A percentile compares a stretch with the other conserved stretches of the same genome.
Conservation (phyloP, 2,888 invertebrate genomes). For the Epinotia demarniana region DNA sequence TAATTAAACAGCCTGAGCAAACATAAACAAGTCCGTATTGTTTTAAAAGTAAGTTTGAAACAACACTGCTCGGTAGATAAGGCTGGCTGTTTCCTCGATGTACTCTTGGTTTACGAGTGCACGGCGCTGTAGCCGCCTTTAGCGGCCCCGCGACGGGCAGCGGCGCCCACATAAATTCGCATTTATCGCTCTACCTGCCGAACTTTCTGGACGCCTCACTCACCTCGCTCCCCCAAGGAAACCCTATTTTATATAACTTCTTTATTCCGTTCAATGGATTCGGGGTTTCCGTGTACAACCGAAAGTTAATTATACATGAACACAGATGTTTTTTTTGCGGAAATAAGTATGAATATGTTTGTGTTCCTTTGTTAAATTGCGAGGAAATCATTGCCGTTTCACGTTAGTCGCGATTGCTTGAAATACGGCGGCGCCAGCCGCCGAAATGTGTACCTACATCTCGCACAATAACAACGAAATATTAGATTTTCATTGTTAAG, state of each 20-base stretch:
- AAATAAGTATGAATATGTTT: slow-evolving; percentile 46
- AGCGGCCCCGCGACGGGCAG: slow-evolving; percentile 49
- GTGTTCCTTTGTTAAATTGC: slow-evolving; percentile 49
- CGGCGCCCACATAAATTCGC: slow-evolving; percentile 77
- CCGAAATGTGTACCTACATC: slow-evolving; percentile 21
- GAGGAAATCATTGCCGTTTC: slow-evolving; percentile 40
- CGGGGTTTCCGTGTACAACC: slow-evolving; percentile 62
- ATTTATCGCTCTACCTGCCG: slow-evolving; percentile 79
- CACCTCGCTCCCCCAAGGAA: slow-evolving; percentile 64
- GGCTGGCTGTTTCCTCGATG: slow-evolving; percentile 14
- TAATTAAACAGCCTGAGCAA: slow-evolving; percentile 18
- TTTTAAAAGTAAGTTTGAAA: slow-evolving; percentile 30
- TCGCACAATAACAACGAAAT: slow-evolving; percentile 43
- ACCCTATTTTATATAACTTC: slow-evolving; percentile 79
- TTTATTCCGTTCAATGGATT: slow-evolving; percentile 62
- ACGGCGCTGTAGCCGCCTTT: slow-evolving; percentile 55
- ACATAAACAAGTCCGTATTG: slow-evolving; percentile 24
- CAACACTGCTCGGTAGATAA: slow-evolving; percentile 33
- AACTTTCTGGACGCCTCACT: slow-evolving; percentile 78
- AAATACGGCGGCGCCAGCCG: slow-evolving; percentile 15
- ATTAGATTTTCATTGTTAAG: slow-evolving; percentile 52
- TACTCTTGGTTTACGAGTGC: slow-evolving; percentile 62
- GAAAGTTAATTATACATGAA: slow-evolving; percentile 64
- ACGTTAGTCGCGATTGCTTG: slow-evolving; percentile 31
- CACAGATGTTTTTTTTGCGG: slow-evolving; percentile 44